Percentiles rank a stretch among this genome's conserved stretches.
These are phyloP conservation scores for Aplysina aerophoba DNA, from an alignment of 37 sponge, comb jelly and placozoan genomes.

Conservation along the genomic window DNA sequence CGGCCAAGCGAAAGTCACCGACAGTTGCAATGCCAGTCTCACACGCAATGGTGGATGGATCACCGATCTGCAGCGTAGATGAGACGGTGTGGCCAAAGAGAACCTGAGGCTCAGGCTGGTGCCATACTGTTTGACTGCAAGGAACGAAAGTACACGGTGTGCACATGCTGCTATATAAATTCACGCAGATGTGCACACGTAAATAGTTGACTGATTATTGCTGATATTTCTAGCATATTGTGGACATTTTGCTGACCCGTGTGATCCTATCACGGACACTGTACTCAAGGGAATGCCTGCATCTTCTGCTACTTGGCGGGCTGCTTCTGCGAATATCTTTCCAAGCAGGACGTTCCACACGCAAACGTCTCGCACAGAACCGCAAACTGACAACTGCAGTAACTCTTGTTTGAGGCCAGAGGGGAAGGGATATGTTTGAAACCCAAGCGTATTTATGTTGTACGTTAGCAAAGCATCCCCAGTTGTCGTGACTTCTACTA, in stretches of 20 bases:
- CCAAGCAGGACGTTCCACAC: slow-evolving; percentile 61
- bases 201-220: no score
- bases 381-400: slow-evolving; percentile 34
- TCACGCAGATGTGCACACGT: no score
- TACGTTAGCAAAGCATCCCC: background rate
- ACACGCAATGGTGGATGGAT: slow-evolving; percentile 68
- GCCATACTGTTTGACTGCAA: slow-evolving; percentile 68
- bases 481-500: slow-evolving; percentile 56
- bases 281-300: background rate
- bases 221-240: no score
- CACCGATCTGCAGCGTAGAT: slow-evolving; percentile 71
- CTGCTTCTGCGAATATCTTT: slow-evolving; percentile 70
- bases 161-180: no score
- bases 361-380: slow-evolving; percentile 56
- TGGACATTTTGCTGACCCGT: slow-evolving; percentile 49
- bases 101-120: slow-evolving; percentile 34
- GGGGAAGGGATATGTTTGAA: slow-evolving; percentile 60
- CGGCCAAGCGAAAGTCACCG: slow-evolving; percentile 75
- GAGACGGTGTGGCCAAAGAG: slow-evolving; percentile 51
- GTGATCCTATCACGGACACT: slow-evolving; percentile 63
- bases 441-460: slow-evolving; percentile 25
- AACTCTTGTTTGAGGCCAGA: slow-evolving; percentile 53
- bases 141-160: no score
- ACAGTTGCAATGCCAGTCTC: slow-evolving; percentile 70
- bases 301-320: slow-evolving; percentile 19